Evolutionary conservation across 1,140 invertebrate genomes (phyloP), one percentile per base, ranked within the genome.

Genomic region (Dolichoris vasculosae): DNA sequence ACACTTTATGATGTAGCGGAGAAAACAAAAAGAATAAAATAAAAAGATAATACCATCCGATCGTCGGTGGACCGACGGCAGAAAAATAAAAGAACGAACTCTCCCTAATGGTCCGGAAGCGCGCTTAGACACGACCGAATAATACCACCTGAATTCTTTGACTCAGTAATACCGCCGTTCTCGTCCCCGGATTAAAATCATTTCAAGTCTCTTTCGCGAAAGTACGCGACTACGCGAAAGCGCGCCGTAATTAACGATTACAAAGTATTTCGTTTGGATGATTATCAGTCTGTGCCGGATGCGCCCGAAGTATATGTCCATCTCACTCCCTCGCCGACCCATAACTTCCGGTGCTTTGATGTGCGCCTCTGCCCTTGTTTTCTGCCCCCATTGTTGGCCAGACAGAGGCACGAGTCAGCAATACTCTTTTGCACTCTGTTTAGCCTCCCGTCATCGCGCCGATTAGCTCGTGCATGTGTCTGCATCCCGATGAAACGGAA

Each of bases 331-430:
- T 17, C 30, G 30, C 26, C 26, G 48, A 40, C 51, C 88, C 88
- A 86, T 86, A 81, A 84, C 86, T 86, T 86, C 86, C 86, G 82
- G 84, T 75, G 87, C 89, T 89, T 89, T 89, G 89, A 89, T 88
- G 88, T 86, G 76, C 78, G 75, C n/a, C 38, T 43, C 82, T 87
- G 86, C 84, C 79, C 88, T 87, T 88, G 87, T 89, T 88, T 88
- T 89, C 87, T 86, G 87, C 86, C 87, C 73, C 87, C 85, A 89
- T 89, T 88, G 87, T 89, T 77, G 85, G 35, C 43, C 40, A 1
- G 6, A 4, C 40, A 48, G 59, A 40, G 11, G 63, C 63, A n/a
- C 30, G 69, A 35, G 55, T 15, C 73, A n/a, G 15, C n/a, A 55
- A 63, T 43, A 6, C 32, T 77, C 2, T 64, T 6, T 30, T 17